Evolutionary conservation across 2,888 invertebrate genomes (phyloP).

Genomic region (Troides oblongomaculatus): DNA sequence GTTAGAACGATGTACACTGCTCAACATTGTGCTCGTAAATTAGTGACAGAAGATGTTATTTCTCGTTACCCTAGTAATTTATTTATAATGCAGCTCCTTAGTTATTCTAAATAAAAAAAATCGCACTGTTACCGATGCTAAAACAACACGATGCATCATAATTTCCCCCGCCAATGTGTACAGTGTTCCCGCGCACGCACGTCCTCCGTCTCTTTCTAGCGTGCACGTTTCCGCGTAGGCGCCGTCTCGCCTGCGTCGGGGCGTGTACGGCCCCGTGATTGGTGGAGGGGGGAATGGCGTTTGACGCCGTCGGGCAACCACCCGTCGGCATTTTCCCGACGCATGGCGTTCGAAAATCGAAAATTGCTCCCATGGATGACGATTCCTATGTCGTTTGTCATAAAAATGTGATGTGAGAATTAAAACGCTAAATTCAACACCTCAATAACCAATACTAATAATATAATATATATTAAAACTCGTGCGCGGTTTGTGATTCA

Average conservation of each 20-base stretch:
- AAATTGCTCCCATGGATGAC: slow-evolving; percentile 44
- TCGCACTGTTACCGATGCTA: slow-evolving; percentile 73
- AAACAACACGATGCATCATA: slow-evolving; percentile 78
- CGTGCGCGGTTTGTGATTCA: too few species aligned
- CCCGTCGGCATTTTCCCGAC: slow-evolving; percentile 78
- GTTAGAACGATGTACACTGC: too few species aligned
- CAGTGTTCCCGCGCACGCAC: slow-evolving; percentile 58
- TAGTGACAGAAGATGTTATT: background rate
- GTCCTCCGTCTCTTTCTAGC: slow-evolving; percentile 47
- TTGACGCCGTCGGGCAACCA: slow-evolving; percentile 53
- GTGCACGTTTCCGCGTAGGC: slow-evolving; percentile 36
- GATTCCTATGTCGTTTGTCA: slow-evolving; percentile 34
- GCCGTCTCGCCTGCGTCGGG: slow-evolving; percentile 54
- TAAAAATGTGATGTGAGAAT: slow-evolving; percentile 25
- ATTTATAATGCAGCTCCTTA: slow-evolving; percentile 47
- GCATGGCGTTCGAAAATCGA: slow-evolving; percentile 63
- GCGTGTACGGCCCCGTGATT: slow-evolving; percentile 69
- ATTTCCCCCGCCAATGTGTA: slow-evolving; percentile 63
- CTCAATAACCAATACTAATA: background rate
- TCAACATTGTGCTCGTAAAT: too few species aligned
- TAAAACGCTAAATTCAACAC: background rate
- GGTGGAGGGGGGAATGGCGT: slow-evolving; percentile 67
- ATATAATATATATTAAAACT: background rate
- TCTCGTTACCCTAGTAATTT: slow-evolving; percentile 8
- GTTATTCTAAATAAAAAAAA: slow-evolving; percentile 58